Evolutionary conservation across 2,888 invertebrate genomes (phyloP).

Genomic region (Lottia scabra): DNA sequence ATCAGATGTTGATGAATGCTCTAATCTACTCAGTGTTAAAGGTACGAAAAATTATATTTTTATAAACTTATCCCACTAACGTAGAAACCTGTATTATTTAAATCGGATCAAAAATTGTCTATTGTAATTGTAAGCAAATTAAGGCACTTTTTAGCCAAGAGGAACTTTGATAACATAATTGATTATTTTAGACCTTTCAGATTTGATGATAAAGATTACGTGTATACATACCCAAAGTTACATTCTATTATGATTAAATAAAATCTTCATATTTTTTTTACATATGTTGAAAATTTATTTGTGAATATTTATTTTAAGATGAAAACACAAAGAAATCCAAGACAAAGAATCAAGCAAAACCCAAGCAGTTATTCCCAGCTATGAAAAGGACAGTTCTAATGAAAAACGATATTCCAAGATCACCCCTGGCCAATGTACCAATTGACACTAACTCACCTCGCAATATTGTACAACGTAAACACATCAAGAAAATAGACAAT

Average conservation of each 20-base stretch:
- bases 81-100: too few relatives aligned
- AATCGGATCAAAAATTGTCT: too few relatives aligned
- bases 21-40: slow-evolving; percentile 5
- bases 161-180: too few relatives aligned
- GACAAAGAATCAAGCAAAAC: slow-evolving; percentile 34
- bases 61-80: not conserved
- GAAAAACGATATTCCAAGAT: slow-evolving; percentile 38
- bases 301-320: not conserved
- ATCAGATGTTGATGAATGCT: slow-evolving; percentile 15
- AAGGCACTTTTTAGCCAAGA: too few relatives aligned
- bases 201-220: too few relatives aligned
- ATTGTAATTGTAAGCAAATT: too few relatives aligned
- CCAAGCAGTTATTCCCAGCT: slow-evolving; percentile 46
- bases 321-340: slow-evolving; percentile 14
- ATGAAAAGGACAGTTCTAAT: not conserved
- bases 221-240: too few relatives aligned
- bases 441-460: slow-evolving; percentile 54
- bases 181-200: too few relatives aligned
- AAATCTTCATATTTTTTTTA: too few relatives aligned
- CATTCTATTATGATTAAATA: too few relatives aligned
- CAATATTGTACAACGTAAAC: slow-evolving; percentile 52
- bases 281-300: too few relatives aligned
- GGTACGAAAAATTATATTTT: not conserved
- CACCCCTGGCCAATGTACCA: slow-evolving; percentile 44
- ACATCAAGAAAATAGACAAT: slow-evolving; percentile 42